Conservation (phyloP, 2,113 vertebrate species). For the Thamnaconus septentrionalis region DNA sequence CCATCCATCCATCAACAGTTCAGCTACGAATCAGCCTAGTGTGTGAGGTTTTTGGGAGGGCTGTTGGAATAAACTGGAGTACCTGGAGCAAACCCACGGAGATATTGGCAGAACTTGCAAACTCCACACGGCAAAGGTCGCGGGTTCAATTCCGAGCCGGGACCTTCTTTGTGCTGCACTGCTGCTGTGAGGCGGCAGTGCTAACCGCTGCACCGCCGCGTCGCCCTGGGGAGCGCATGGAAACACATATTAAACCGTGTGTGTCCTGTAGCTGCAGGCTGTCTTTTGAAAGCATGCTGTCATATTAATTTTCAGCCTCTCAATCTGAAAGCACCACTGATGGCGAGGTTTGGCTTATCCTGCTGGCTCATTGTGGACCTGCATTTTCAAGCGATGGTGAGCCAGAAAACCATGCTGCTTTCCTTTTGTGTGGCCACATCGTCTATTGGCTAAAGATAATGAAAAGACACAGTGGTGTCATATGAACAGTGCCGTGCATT, state of each 20-base stretch:
- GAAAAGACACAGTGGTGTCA: constrained; percentile 50
- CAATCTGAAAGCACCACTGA: constrained; percentile 67
- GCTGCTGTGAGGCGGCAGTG: too few relatives aligned
- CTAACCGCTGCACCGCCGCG: too few relatives aligned
- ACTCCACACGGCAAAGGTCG: too few relatives aligned
- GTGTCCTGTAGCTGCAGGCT: constrained; percentile 64
- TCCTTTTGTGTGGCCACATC: constrained; percentile 53
- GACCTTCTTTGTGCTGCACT: too few relatives aligned
- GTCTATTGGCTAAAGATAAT: constrained; percentile 55
- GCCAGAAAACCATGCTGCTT: constrained; percentile 59
- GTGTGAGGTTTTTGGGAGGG: too few relatives aligned
- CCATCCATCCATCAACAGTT: too few relatives aligned
- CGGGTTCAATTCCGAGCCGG: too few relatives aligned
- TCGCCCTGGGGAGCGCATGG: constrained; percentile 11
- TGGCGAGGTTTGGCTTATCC: constrained; percentile 57
- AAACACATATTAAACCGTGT: constrained; percentile 59
- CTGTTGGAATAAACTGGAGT: too few relatives aligned
- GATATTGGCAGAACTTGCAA: background rate
- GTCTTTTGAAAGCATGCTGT: constrained; percentile 65
- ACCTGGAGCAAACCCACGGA: background rate
- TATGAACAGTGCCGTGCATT: constrained; percentile 36
- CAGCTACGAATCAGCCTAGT: too few relatives aligned
- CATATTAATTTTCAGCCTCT: constrained; percentile 70
- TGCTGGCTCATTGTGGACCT: constrained; percentile 55
- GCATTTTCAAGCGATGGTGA: constrained; percentile 56